Base-by-base conservation (phyloP, 2,888 invertebrate species). In the Palloptera scutellata region DNA sequence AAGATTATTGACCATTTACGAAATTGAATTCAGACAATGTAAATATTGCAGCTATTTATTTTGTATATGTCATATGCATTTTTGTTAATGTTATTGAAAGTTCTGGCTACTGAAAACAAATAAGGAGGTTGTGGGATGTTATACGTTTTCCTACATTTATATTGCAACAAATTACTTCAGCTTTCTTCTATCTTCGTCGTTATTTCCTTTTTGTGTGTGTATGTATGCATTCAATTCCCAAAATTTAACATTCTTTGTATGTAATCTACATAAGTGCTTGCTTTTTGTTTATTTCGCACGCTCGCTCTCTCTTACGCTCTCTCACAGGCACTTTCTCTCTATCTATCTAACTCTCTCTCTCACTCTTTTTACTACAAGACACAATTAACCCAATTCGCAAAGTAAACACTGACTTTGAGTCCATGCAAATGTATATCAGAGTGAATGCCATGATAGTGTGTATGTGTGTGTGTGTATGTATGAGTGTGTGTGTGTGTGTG, bases 361-460 rank as follows among this genome's bases (percentile, higher is more conserved):
- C 6, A 2, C 2, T 30, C 30, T n/a, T 43, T 52, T 52, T 55
- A 17, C 42, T 19, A 51, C 59, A 64, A 64, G 58, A 20, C 52
- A 58, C 62, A 64, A 64, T 64, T 64, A 64, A 64, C 64, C 64
- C 59, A 64, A 64, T 64, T 64, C 58, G 40, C 13, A 64, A 52
- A 59, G 17, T 64, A 51, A 40, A 43, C 40, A 30, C 57, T 6
- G 10, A 48, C 4, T n/a, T n/a, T 48, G 12, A n/a, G 48, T 15
- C n/a, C n/a, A 13, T 1, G 15, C 13, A 13, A n/a, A 48, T 48
- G 13, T 10, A 15, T 15, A 48, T 2, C 30, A 30, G 48, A 5
- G 15, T 15, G 5, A 10, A 11, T 13, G 13, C 5, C 9, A 5
- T 4, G 15, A 48, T 15, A 10, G 15, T 48, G 13, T 48, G 48